Conservation (phyloP, 2,797 vertebrate species). For the Pachyuromys duprasi region DNA sequence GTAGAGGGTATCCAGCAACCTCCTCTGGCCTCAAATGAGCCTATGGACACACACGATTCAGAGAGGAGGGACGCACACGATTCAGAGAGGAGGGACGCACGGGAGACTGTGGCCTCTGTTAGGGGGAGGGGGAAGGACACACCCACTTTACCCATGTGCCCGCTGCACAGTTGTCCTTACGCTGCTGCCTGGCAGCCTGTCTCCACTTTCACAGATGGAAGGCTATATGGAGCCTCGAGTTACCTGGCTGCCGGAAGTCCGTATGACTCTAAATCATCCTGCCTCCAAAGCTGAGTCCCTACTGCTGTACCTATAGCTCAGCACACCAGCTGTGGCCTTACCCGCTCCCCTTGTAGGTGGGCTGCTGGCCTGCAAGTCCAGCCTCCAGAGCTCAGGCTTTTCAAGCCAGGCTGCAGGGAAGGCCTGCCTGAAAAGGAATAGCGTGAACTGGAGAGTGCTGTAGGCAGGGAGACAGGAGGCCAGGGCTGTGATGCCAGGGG, state of each 20-base stretch:
- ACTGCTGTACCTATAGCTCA: fast-evolving
- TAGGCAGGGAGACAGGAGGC: too few relatives aligned
- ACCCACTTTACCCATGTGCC: not conserved
- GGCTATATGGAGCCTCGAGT: not conserved
- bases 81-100: not conserved
- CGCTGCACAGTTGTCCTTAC: fast-evolving
- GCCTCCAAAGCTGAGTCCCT: not conserved
- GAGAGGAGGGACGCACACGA: not conserved
- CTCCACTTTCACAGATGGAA: not conserved
- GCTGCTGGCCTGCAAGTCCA: not conserved
- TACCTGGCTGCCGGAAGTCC: not conserved
- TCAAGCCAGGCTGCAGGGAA: not conserved
- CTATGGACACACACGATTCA: too few relatives aligned
- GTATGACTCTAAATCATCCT: not conserved
- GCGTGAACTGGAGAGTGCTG: too few relatives aligned
- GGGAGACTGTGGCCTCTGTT: not conserved
- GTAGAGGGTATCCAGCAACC: too few relatives aligned
- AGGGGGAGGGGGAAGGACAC: not conserved
- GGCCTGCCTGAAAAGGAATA: not conserved
- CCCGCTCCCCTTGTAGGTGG: too few relatives aligned
- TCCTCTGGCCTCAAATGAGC: not conserved
- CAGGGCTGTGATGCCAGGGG: not conserved
- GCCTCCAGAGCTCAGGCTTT: not conserved
- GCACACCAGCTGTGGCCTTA: not conserved
- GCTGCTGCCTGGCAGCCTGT: too few relatives aligned